Conservation (phyloP, 2,797 vertebrate species). For the Pitangus sulphuratus region DNA sequence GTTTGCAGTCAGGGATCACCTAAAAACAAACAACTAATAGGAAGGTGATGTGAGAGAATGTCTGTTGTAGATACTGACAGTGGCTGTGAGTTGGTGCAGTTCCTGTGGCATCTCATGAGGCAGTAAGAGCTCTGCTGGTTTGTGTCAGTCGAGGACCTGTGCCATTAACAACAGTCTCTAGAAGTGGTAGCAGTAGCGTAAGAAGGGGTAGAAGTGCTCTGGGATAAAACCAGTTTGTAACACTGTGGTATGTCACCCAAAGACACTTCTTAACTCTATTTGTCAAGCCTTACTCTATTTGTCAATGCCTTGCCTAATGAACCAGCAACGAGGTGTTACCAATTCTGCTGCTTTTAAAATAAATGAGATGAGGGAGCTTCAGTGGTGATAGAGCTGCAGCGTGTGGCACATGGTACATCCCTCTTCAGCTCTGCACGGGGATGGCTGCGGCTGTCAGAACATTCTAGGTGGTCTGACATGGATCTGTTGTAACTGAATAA, state of each 20-base stretch:
- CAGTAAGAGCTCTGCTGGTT: neutral
- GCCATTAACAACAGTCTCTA: neutral
- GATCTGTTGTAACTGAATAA: neutral
- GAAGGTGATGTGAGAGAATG: neutral
- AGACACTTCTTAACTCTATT: neutral
- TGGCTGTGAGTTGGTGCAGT: neutral
- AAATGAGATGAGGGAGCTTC: neutral
- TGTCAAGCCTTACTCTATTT: neutral
- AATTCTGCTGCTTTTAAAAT: neutral
- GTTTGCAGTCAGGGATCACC: neutral
- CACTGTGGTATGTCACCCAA: neutral
- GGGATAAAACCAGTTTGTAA: neutral
- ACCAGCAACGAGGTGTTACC: neutral
- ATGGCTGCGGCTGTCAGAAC: neutral
- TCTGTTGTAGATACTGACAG: neutral
- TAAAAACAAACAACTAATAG: neutral
- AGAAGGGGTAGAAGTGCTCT: neutral
- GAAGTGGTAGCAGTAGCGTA: neutral
- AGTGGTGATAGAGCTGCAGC: neutral
- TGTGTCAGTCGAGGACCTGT: neutral
- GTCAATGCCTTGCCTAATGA: neutral
- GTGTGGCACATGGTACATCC: neutral
- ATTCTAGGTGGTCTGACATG: neutral
- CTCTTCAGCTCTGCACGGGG: neutral
- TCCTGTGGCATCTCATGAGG: neutral